Base-by-base conservation (phyloP, 2,797 vertebrate genomes). In the Potorous gilbertii region DNA sequence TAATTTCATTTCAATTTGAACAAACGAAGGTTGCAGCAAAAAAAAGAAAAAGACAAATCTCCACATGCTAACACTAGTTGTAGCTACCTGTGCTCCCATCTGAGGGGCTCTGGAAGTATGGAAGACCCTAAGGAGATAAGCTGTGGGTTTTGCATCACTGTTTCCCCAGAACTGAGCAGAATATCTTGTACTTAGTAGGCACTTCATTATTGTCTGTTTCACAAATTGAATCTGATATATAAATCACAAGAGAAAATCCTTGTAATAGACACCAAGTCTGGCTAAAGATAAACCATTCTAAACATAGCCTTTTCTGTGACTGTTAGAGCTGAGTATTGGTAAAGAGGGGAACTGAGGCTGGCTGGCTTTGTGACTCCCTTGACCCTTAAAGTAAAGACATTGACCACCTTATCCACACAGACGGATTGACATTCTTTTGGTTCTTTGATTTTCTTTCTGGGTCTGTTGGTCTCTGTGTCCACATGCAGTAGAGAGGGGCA, bases 261-360 rank as follows among this genome's bases (percentile, higher is more conserved):
- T 89, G 52, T 18, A 12, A 46, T 89, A 91, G 87, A n/a, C 95
- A 54, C 5, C 8, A 66, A 31, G 56, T 46, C 87, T 92, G 94
- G 59, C 55, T 92, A 74, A 74, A 89, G 91, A 55, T 13, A 95
- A 14, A n/a, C 55, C 52, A 4, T 57, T 50, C 56, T 66, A 90
- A 27, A 92, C 90, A 40, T 93, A 92, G 16, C 90, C 14, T 93
- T 90, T 94, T 40, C 74, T 8, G 0, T 81, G 29, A 94, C 95
- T 90, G 91, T 54, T 92, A 8, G 95, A 91, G 40, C 54, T 56
- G n/a, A 81, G 93, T 92, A 54, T 1, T 54, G 50, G 1, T 34
- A 4, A 34, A 92, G 89, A 92, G 93, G 81, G 94, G 54, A 40
- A 24, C 89, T 93, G 13, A 5, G 46, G 92, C 91, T 90, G 14